These are phyloP conservation scores for Drosophila demipolita DNA, from an alignment of 2,888 invertebrate species.

Conservation along the genomic window DNA sequence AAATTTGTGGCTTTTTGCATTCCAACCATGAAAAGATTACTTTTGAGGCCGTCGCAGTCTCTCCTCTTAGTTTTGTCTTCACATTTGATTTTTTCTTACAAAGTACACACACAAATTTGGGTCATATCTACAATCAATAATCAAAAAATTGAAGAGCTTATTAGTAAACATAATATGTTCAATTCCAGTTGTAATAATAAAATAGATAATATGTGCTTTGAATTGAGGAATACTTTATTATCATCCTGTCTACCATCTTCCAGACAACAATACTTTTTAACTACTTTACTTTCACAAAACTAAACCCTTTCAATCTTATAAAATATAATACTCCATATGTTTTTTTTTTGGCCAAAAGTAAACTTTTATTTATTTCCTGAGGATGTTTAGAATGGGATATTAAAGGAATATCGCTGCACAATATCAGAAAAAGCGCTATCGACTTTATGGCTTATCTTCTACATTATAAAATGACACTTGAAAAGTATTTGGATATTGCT, in stretches of 20 bases:
- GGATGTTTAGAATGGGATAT: not conserved
- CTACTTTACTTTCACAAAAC: not conserved
- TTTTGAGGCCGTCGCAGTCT: constrained; percentile 38
- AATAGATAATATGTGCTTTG: not conserved
- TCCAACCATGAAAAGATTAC: constrained; percentile 59
- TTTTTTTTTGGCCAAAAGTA: not conserved
- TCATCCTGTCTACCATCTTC: not conserved
- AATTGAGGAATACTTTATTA: not conserved
- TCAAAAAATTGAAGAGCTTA: not conserved
- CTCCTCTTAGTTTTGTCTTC: constrained; percentile 11
- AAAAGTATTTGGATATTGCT: not conserved
- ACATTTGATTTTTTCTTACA: not conserved
- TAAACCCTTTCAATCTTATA: not conserved
- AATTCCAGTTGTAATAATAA: not conserved
- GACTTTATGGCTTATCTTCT: not conserved
- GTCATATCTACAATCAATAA: not conserved
- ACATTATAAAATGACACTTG: not conserved
- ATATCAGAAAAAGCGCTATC: not conserved
- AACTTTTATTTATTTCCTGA: not conserved
- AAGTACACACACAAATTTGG: not conserved
- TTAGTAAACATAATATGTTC: no score
- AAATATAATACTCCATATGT: not conserved
- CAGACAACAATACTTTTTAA: not conserved
- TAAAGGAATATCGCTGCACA: not conserved
- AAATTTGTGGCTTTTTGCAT: constrained; percentile 68